Conservation (phyloP, 2,888 invertebrate species). For the Drosophila fungiperda region DNA sequence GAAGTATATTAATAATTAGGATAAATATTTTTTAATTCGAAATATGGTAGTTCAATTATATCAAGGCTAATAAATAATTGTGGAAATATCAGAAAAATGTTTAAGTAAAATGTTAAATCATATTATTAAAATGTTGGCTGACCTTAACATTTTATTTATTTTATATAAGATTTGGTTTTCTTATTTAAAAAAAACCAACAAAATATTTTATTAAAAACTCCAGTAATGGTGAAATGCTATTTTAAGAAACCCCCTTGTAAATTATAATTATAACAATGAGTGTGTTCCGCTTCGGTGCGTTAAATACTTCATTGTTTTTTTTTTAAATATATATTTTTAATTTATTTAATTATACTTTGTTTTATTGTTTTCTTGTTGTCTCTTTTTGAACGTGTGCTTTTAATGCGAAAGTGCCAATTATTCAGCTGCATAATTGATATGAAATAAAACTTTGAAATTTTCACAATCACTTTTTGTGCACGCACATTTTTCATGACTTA, state of each 20-base stretch:
- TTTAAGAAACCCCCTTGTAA: no score
- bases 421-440: constrained; percentile 67
- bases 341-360: constrained; percentile 29
- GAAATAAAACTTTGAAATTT: constrained; percentile 67
- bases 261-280: not conserved
- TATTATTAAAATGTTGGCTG: not conserved
- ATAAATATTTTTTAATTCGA: not conserved
- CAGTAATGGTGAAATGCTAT: no score
- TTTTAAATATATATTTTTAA: not conserved
- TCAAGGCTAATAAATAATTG: no score
- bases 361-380: constrained; percentile 19
- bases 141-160: no score
- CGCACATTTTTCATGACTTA: constrained; percentile 60
- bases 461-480: constrained; percentile 48
- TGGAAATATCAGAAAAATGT: no score
- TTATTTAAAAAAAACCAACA: no score
- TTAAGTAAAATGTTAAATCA: no score
- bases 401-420: not conserved
- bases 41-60: not conserved
- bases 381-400: constrained; percentile 30
- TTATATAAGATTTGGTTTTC: no score
- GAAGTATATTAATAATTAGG: not conserved
- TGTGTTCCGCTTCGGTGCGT: constrained; percentile 8
- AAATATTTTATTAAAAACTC: no score
- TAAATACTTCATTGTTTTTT: constrained; percentile 14